Base-by-base conservation (phyloP, 2,888 invertebrate genomes). In the Eupithecia dodoneata region DNA sequence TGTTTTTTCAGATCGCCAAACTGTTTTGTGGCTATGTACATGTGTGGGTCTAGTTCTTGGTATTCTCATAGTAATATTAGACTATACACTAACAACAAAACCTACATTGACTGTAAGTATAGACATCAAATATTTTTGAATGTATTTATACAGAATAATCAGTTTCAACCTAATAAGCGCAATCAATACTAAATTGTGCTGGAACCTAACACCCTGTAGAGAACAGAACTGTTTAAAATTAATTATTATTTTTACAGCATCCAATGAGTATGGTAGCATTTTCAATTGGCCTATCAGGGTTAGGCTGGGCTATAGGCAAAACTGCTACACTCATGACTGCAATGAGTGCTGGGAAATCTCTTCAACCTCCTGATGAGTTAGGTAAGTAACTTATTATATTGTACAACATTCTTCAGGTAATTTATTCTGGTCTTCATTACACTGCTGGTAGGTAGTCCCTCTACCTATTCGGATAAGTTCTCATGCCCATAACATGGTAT, bases 11-110 rank as follows among this genome's bases (percentile, higher is more conserved):
- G 97, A 95, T 81, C 96, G 97, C 88, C 96, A 96, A 85, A 97
- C 97, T 87, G 95, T 97, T 78, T 97, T 97, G 69, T 97, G 97
- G 97, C 93, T 97, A 65, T 97, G 97, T 80, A 96, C 97, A 79
- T 97, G 97, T 72, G 91, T 97, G 82, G 97, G 97, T 10, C 95
- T 97, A 75, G 96, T 97, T 79, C 85, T 97, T 78, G 97, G 97
- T 47, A 97, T 97, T 80, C 92, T 95, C 72, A 95, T 97, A 81
- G 97, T 97, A 74, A 95, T 97, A 81, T 95, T 96, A 76, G 97
- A 97, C 90, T 96, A 96, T 83, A 93, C 96, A 76, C 93, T 97
- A 80, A 96, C 97, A 63, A 91, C 95, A 81, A 96, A 95, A 85
- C 97, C 97, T 69, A 96, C 96, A 77, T 88, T 96, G 84, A 92